Evolutionary conservation across 2,888 invertebrate species (phyloP).

Genomic region (Volucella inflata): DNA sequence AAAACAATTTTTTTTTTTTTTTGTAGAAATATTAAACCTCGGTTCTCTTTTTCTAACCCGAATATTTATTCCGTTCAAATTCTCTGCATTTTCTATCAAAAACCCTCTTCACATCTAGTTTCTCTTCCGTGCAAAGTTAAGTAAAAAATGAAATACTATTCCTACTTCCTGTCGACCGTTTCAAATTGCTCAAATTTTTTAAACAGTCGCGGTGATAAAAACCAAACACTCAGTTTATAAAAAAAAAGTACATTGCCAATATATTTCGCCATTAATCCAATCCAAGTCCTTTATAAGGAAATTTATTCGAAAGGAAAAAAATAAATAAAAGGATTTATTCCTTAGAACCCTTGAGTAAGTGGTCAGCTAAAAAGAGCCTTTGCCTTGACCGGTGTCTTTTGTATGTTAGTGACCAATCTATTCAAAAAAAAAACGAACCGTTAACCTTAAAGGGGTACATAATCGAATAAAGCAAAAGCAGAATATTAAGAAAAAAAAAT

Average conservation of each 20-base stretch:
- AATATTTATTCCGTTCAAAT: too few relatives aligned
- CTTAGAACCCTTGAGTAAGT: slow-evolving; percentile 65
- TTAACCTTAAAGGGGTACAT: slow-evolving; percentile 53
- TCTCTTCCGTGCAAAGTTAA: neutral
- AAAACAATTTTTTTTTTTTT: too few relatives aligned
- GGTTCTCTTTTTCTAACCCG: too few relatives aligned
- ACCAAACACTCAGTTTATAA: slow-evolving; percentile 15
- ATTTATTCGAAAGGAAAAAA: slow-evolving; percentile 47
- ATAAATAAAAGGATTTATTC: slow-evolving; percentile 65
- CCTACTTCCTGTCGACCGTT: slow-evolving; percentile 28
- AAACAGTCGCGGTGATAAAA: slow-evolving; percentile 13
- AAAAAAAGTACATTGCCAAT: slow-evolving; percentile 27
- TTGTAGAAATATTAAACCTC: too few relatives aligned
- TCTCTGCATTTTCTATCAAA: too few relatives aligned
- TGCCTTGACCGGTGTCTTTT: slow-evolving; percentile 70
- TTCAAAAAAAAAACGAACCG: slow-evolving; percentile 49
- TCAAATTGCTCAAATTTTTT: neutral
- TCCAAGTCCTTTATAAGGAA: slow-evolving; percentile 36
- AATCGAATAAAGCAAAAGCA: slow-evolving; percentile 11
- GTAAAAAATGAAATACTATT: neutral
- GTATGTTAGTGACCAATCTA: slow-evolving; percentile 52
- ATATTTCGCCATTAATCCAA: slow-evolving; percentile 5
- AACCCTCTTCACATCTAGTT: neutral
- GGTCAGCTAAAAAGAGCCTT: slow-evolving; percentile 65
- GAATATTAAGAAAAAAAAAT: slow-evolving; percentile 1